Base-by-base conservation (phyloP, 1,140 invertebrate species). In the Lepidostoma basale region DNA sequence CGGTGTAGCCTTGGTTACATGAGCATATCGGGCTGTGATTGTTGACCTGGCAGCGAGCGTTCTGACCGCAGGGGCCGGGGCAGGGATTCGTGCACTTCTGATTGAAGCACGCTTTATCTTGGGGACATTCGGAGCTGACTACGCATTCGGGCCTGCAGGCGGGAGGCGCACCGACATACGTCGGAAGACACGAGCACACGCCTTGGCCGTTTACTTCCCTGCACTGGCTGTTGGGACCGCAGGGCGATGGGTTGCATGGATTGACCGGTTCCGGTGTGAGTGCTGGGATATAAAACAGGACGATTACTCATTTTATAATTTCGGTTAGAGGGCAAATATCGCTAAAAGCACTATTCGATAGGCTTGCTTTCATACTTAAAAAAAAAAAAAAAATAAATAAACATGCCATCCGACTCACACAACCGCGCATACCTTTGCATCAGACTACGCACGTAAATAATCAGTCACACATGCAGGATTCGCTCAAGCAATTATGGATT, bases 11-110 rank as follows among this genome's bases (percentile, higher is more conserved):
- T 30, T 75, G 70, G 20, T 85, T 80, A 76, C 89, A 88, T 70
- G 85, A 86, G 76, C 89, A 90, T 72, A 89, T 86, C 39, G 91
- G 89, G 54, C 88, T 87, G 79, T 94, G 92, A 77, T 92, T 92
- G 28, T 88, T 84, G 1, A 93, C 90, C 74, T 87, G 85, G 78
- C 92, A 95, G 74, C 88, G 85, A n/a, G 92, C 88, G 73, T 90
- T 90, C 28, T 89, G 77, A 28, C 92, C 92, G 78, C 92, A 92
- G 52, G 85, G 86, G 18, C 90, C 90, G 23, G 85, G 79, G 75
- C 89, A 91, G 44, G 89, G 89, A 78, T 91, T 86, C 74, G 84
- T 83, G 76, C 89, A 90, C 80, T 88, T 89, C 63, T 87, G 85
- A 70, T 85, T 85, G 25, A 89, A 84, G 70, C 89, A 91, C n/a